Percentiles rank a stretch among this genome's conserved stretches.
Conservation (phyloP, 2,888 invertebrate species). For the Sphecodes monilicornis region DNA sequence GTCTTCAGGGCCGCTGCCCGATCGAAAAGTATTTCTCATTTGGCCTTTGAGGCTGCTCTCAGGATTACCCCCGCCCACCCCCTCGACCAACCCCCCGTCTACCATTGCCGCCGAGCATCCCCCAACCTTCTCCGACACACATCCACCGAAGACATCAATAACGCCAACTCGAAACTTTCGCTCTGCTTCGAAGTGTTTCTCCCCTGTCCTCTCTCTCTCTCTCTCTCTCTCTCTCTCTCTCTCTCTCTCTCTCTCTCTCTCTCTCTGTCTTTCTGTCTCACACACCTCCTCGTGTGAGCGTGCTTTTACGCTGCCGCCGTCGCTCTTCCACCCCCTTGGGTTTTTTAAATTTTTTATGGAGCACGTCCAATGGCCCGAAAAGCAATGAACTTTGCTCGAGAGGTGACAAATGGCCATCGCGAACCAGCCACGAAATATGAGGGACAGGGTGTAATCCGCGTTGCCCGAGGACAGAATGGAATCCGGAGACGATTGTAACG, state of each 20-base stretch:
- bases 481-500: conserved; percentile 8
- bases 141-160: conserved; percentile 71
- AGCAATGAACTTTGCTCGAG: conserved; percentile 67
- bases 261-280: background rate
- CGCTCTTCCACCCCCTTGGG: conserved; percentile 15
- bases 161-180: conserved; percentile 71
- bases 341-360: conserved; percentile 65
- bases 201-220: conserved; percentile 7
- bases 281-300: background rate
- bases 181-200: conserved; percentile 69
- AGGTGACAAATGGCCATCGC: conserved; percentile 60
- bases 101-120: background rate
- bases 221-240: background rate
- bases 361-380: conserved; percentile 67
- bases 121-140: conserved; percentile 52
- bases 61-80: conserved; percentile 74
- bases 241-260: background rate
- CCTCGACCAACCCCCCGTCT: background rate
- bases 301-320: background rate
- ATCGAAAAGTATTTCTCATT: conserved; percentile 84
- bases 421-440: conserved; percentile 50
- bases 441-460: conserved; percentile 5
- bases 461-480: background rate
- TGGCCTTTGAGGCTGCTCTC: conserved; percentile 79
- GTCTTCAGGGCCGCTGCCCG: conserved; percentile 55